phyloP scores from a whole-genome alignment of 2,113 vertebrate genomes.

The Oreochromis aureus region DNA sequence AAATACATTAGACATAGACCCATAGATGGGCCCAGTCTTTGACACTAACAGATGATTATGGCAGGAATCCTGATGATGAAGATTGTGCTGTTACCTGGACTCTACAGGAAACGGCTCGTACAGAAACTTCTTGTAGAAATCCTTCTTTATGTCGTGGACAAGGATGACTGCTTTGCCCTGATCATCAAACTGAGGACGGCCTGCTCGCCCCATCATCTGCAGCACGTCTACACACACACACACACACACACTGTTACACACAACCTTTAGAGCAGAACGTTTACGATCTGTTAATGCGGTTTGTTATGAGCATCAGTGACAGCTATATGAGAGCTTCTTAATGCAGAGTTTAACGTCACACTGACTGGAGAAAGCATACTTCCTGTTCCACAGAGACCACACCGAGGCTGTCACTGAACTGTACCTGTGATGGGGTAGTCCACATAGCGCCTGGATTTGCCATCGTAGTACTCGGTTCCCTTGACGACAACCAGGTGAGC shows the following conservation, averaged over 20 bases:
- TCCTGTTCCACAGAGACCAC: not conserved
- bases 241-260: not conserved
- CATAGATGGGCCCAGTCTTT: not conserved
- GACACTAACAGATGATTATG: not conserved
- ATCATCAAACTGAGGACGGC: slow-evolving; percentile 95
- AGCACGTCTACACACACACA: slow-evolving; percentile 82
- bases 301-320: not conserved
- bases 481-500: slow-evolving; percentile 98
- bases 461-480: slow-evolving; percentile 96
- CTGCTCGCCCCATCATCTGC: slow-evolving; percentile 99
- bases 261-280: not conserved
- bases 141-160: slow-evolving; percentile 98
- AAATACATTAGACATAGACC: not conserved
- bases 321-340: not conserved
- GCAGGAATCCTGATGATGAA: not conserved
- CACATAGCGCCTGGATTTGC: slow-evolving; percentile 93
- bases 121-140: slow-evolving; percentile 99
- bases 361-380: not conserved
- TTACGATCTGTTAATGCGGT: not conserved
- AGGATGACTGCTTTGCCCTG: slow-evolving; percentile 98
- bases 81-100: slow-evolving; percentile 80
- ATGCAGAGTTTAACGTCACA: not conserved
- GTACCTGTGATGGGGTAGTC: slow-evolving; percentile 98
- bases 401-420: not conserved
- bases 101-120: slow-evolving; percentile 98